These are phyloP conservation scores for Brenthis hecate DNA, from an alignment of 2,888 invertebrate genomes.

Conservation along the genomic window DNA sequence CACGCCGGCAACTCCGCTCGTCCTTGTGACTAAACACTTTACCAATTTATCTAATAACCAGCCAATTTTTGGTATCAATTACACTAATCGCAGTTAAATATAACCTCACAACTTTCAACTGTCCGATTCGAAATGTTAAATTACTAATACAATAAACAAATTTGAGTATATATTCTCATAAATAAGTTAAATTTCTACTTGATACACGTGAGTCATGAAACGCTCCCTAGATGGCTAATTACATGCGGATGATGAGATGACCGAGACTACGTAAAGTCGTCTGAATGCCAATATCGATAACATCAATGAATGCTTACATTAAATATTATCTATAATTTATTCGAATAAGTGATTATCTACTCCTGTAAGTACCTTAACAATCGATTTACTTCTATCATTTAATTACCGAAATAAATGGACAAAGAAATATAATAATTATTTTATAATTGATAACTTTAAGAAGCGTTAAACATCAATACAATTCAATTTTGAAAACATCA, in stretches of 20 bases:
- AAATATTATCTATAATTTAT: constrained; percentile 47
- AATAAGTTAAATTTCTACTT: constrained; percentile 35
- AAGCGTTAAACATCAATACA: constrained; percentile 33
- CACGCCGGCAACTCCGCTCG: constrained; percentile 46
- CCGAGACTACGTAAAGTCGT: constrained; percentile 19
- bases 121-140: constrained; percentile 25
- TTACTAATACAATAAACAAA: constrained; percentile 21
- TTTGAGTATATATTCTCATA: constrained; percentile 33
- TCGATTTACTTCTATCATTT: constrained; percentile 35
- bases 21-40: constrained; percentile 8
- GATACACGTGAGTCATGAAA: constrained; percentile 41
- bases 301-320: constrained; percentile 42
- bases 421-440: constrained; percentile 33
- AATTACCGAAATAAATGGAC: constrained; percentile 28
- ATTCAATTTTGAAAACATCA: constrained; percentile 30
- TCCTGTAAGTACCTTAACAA: constrained; percentile 54
- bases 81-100: constrained; percentile 43
- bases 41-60: constrained; percentile 49
- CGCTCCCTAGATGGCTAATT: constrained; percentile 44
- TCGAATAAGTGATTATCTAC: constrained; percentile 53
- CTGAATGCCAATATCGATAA: constrained; percentile 41
- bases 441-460: constrained; percentile 33
- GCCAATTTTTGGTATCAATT: constrained; percentile 65
- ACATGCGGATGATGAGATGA: constrained; percentile 27
- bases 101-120: constrained; percentile 36